A percentile compares a stretch with the other conserved stretches of the same genome.
These are phyloP conservation scores for Onychomys leucogaster DNA, from an alignment of 2,797 vertebrate genomes.

Conservation along the genomic window DNA sequence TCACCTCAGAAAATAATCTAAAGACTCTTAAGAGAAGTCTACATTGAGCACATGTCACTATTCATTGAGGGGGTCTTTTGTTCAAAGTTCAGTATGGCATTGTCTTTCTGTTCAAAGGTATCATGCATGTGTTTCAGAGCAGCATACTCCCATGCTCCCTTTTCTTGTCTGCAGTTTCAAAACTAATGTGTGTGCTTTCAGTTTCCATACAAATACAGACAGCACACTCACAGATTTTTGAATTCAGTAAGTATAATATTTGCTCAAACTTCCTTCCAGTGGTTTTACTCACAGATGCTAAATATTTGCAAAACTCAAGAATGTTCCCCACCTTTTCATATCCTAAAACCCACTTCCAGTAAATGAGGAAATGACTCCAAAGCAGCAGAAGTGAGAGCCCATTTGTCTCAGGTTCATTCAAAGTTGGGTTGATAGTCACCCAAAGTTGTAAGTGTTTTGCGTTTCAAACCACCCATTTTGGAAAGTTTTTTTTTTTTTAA, in stretches of 20 bases:
- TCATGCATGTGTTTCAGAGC: conserved; percentile 30
- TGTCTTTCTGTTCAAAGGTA: conserved; percentile 37
- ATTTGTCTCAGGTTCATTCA: conserved; percentile 36
- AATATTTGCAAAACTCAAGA: conserved; percentile 42
- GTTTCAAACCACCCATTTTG: conserved; percentile 60
- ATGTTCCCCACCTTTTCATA: conserved; percentile 34
- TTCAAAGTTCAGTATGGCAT: background rate
- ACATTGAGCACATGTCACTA: background rate
- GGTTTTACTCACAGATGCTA: conserved; percentile 46
- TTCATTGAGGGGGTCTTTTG: background rate
- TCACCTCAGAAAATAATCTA: conserved; percentile 22
- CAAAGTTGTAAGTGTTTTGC: conserved; percentile 39
- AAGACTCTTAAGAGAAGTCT: conserved; percentile 38
- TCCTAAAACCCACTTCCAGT: conserved; percentile 44
- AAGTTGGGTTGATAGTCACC: background rate
- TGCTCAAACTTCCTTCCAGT: conserved; percentile 7
- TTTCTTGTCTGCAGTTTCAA: background rate
- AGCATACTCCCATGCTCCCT: conserved; percentile 21
- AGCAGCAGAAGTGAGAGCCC: background rate
- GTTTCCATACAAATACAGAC: conserved; percentile 41
- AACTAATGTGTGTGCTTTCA: background rate
- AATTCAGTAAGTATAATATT: background rate
- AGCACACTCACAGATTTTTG: background rate
- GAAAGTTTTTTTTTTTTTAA: background rate
- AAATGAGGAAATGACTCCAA: conserved; percentile 50